Base-by-base conservation (phyloP, 2,797 vertebrate genomes). In the Distichodus sexfasciatus region DNA sequence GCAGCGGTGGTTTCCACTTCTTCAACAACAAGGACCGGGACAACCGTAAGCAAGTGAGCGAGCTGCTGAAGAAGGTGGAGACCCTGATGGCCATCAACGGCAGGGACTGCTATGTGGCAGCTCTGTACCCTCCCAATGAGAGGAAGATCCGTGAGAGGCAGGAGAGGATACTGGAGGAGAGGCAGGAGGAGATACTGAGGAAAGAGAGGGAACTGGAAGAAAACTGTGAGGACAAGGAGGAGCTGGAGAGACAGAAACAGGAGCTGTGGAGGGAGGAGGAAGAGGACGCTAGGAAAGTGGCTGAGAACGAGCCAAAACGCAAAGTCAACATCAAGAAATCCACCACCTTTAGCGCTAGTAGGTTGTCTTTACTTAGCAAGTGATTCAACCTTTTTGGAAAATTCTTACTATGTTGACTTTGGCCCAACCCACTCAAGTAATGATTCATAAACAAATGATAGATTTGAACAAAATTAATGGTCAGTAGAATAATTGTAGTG, bases 61-160 rank as follows among this genome's bases (percentile, higher is more conserved):
- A 8, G 35, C 77, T 89, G 6, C 28, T 86, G 29, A 69, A 66
- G 9, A 89, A 86, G 75, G 68, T 87, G 10, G 29, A 86, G 14
- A 85, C 85, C 14, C 47, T 88, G 63, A 46, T 84, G 72, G 78
- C 85, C 46, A 63, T 89, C 46, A 89, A 89, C 6, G 87, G 82
- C 66, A 81, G 76, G 0, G 1, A 1, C 0, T 12, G 10, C 44
- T 89, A 84, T 66, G 0, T 23, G 0, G 35, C 12, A 0, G 0
- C 2, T n/a, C 12, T 84, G 44, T 87, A 84, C 28, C 87, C 85
- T 0, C 0, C 6, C 44, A 0, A 35, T 10, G 84, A 86, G 76
- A 81, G 67, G 46, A 0, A 21, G 65, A 81, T 83, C 57, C 71
- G 82, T 17, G 2, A 68, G 7, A 81, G n/a, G 29, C 84, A 84